Evolutionary conservation across 2,888 invertebrate species (phyloP).

Genomic region (Empis livida): DNA sequence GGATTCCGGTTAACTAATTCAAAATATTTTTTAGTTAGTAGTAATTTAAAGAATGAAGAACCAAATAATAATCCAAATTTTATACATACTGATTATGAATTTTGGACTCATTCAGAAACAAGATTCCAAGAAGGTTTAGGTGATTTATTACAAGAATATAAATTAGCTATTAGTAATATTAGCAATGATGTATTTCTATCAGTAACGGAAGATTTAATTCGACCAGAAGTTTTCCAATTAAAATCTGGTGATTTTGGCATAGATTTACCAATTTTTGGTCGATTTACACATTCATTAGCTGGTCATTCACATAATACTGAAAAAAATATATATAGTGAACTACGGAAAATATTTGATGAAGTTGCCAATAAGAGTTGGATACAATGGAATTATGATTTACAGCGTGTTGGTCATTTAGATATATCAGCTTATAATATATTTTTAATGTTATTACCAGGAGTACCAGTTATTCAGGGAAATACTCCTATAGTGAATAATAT

Average conservation of each 20-base stretch:
- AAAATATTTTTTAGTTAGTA: conserved; percentile 51
- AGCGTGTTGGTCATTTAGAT: conserved; percentile 15
- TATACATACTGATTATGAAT: conserved; percentile 45
- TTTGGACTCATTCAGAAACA: conserved; percentile 51
- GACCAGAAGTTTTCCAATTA: conserved; percentile 23
- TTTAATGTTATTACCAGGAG: conserved; percentile 65
- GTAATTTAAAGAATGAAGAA: conserved; percentile 39
- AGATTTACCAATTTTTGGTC: conserved; percentile 30
- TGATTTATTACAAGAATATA: conserved; percentile 49
- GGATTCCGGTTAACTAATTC: conserved; percentile 61
- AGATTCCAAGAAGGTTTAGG: conserved; percentile 45
- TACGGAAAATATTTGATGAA: conserved; percentile 18
- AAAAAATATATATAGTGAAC: conserved; percentile 20
- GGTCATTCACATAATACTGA: conserved; percentile 13
- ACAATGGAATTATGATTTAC: conserved; percentile 31
- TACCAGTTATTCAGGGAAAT: conserved; percentile 44
- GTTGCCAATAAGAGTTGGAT: conserved; percentile 26
- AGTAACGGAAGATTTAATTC: conserved; percentile 28
- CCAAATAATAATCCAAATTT: conserved; percentile 26
- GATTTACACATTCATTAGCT: conserved; percentile 21
- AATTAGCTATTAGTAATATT: conserved; percentile 44
- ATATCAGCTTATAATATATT: conserved; percentile 46
- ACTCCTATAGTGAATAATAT: conserved; percentile 17
- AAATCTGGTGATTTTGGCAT: conserved; percentile 21
- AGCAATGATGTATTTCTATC: conserved; percentile 39